phyloP scores from a whole-genome alignment of 2,113 vertebrate species.

The Sinocyclocheilus grahami region DNA sequence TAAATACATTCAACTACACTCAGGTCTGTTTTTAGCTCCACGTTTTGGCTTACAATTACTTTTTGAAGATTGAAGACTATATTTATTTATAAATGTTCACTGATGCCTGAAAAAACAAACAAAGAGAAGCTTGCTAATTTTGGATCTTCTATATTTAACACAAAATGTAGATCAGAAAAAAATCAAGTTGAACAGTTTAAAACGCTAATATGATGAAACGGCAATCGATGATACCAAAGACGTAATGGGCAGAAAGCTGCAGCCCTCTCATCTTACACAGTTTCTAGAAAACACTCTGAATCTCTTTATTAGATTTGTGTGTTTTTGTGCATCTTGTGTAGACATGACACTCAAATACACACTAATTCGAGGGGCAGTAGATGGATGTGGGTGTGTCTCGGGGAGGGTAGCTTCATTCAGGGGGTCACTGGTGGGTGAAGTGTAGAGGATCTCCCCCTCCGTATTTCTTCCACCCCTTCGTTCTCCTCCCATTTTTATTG shows the following conservation, averaged over 20 bases:
- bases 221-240: conserved; percentile 28
- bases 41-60: conserved; percentile 8
- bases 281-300: conserved; percentile 34
- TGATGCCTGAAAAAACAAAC: conserved; percentile 28
- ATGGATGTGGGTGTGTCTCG: conserved; percentile 16
- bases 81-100: conserved; percentile 50
- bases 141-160: conserved; percentile 37
- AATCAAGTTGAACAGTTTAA: conserved; percentile 8
- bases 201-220: background rate
- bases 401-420: conserved; percentile 19
- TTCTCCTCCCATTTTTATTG: conserved; percentile 34
- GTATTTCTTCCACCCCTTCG: conserved; percentile 2
- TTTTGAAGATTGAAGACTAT: conserved; percentile 40
- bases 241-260: conserved; percentile 30
- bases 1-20: background rate
- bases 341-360: conserved; percentile 10
- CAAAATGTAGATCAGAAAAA: conserved; percentile 12
- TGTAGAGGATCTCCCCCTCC: conserved; percentile 28
- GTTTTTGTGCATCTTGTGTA: background rate
- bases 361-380: conserved; percentile 16
- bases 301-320: conserved; percentile 41
- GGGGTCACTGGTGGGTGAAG: conserved; percentile 48
- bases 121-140: conserved; percentile 28
- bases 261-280: conserved; percentile 40
- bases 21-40: conserved; percentile 51